Percentiles rank a stretch among this genome's conserved stretches.
phyloP scores from a whole-genome alignment of 1,140 invertebrate species.

The Philaenus spumarius region DNA sequence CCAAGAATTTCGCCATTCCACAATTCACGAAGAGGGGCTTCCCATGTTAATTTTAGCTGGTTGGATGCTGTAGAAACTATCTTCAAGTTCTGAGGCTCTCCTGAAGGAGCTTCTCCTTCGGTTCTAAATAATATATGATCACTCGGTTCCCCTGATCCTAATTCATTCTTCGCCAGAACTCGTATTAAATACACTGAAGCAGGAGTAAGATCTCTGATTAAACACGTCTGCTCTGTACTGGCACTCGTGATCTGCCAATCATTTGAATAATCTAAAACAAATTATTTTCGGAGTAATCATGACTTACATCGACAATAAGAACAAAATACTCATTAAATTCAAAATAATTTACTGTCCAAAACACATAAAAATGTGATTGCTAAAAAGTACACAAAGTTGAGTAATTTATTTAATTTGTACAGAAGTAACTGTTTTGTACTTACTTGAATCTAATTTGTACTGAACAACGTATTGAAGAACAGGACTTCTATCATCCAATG shows the following conservation, averaged over 20 bases:
- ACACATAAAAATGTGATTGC: too few relatives aligned
- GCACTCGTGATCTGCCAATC: conserved; percentile 31
- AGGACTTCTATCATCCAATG: conserved; percentile 47
- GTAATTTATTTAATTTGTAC: conserved; percentile 24
- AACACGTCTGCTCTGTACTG: conserved; percentile 34
- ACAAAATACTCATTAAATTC: too few relatives aligned
- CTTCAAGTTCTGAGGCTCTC: conserved; percentile 43
- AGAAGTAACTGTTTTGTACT: conserved; percentile 6
- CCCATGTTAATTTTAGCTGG: conserved; percentile 31
- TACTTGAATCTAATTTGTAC: conserved; percentile 45
- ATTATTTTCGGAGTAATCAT: too few relatives aligned
- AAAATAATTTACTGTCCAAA: too few relatives aligned
- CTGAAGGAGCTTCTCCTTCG: conserved; percentile 48
- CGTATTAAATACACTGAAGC: conserved; percentile 46
- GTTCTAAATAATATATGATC: conserved; percentile 39
- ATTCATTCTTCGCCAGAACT: conserved; percentile 44
- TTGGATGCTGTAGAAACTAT: conserved; percentile 44
- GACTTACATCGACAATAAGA: too few relatives aligned
- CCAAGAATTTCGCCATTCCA: conserved; percentile 48
- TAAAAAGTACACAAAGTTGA: background rate
- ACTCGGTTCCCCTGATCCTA: conserved; percentile 45
- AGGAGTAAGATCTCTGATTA: conserved; percentile 42
- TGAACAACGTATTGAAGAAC: conserved; percentile 55
- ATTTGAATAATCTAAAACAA: background rate
- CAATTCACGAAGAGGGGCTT: conserved; percentile 40